phyloP scores from a whole-genome alignment of 2,113 vertebrate genomes.

The Amblyornis subalaris region DNA sequence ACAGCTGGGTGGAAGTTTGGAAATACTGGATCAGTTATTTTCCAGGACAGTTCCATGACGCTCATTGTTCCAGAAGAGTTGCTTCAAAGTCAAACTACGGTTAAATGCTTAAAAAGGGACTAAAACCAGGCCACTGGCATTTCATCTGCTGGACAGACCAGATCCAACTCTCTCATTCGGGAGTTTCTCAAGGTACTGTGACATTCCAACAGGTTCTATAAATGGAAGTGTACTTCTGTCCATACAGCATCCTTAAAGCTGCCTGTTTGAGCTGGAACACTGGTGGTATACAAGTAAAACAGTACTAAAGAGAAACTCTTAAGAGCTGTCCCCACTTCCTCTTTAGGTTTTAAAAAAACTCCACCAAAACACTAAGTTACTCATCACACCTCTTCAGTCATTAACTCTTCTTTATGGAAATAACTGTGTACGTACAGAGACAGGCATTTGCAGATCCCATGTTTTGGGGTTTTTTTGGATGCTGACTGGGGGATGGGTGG shows the following conservation, averaged over 20 bases:
- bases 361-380: background rate
- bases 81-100: background rate
- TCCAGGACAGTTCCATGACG: background rate
- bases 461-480: rapidly evolving
- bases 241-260: background rate
- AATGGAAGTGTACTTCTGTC: background rate
- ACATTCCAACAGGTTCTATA: background rate
- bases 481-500: background rate
- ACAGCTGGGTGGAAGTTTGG: background rate
- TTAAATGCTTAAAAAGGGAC: background rate
- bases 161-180: background rate
- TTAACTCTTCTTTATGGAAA: background rate
- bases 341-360: background rate
- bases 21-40: background rate
- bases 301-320: background rate
- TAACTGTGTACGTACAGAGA: background rate
- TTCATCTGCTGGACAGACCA: background rate
- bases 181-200: background rate
- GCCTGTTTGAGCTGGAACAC: background rate
- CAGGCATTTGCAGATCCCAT: background rate
- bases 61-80: background rate
- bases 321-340: background rate
- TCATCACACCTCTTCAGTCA: background rate
- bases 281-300: background rate
- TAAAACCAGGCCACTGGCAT: background rate